Percentiles rank a stretch among this genome's conserved stretches.
These are phyloP conservation scores for Stenodema calcarata DNA, from an alignment of 2,888 invertebrate species.

Conservation along the genomic window DNA sequence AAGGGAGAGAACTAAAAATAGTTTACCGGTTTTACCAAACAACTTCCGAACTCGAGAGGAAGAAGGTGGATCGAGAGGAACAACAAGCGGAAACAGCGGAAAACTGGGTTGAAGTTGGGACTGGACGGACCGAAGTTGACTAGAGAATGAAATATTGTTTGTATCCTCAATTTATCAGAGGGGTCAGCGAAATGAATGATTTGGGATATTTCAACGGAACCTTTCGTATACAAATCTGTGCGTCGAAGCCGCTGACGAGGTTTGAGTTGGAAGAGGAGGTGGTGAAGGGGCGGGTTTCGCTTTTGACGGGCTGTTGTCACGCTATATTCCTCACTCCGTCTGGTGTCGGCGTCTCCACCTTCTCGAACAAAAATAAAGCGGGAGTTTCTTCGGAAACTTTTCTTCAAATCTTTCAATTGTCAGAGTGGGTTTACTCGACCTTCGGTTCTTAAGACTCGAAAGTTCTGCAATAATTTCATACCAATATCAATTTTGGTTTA, in stretches of 20 bases:
- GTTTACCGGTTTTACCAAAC: not conserved
- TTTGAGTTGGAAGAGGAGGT: no score
- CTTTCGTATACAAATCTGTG: not conserved
- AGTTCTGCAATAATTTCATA: no score
- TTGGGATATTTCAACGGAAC: not conserved
- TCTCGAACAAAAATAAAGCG: no score
- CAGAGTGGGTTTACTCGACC: not conserved
- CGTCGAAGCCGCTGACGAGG: no score
- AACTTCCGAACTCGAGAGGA: not conserved
- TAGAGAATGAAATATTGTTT: not conserved
- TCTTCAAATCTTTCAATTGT: not conserved
- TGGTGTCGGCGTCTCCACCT: not conserved
- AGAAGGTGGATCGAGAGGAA: not conserved
- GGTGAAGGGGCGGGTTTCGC: not conserved
- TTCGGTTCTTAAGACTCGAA: not conserved
- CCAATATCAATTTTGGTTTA: no score
- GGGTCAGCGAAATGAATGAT: not conserved
- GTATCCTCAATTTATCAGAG: not conserved
- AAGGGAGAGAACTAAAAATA: not conserved
- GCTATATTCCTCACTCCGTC: not conserved
- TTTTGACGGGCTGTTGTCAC: not conserved
- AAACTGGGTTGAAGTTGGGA: not conserved
- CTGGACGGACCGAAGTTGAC: not conserved
- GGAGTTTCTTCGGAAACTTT: not conserved
- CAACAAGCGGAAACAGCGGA: not conserved